Evolutionary conservation across 2,113 vertebrate species (phyloP).

Genomic region (Tachysurus vachellii): DNA sequence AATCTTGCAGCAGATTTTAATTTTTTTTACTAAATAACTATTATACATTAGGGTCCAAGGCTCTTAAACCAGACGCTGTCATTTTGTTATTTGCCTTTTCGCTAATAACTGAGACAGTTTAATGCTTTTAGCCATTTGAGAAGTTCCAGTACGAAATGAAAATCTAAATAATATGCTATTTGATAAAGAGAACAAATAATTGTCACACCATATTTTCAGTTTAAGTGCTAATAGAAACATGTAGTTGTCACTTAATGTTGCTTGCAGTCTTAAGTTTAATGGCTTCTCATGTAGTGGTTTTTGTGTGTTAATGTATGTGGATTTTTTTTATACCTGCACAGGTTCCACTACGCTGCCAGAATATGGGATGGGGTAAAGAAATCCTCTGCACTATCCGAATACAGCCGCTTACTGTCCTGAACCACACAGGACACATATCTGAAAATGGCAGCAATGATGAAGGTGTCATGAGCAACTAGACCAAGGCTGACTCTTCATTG

Average conservation of each 20-base stretch:
- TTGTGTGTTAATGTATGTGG: not conserved
- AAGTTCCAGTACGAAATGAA: not conserved
- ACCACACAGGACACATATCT: not conserved
- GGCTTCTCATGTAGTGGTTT: not conserved
- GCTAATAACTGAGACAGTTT: not conserved
- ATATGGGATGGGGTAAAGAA: slow-evolving; percentile 94
- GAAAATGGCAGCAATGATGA: not conserved
- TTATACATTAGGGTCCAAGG: not conserved
- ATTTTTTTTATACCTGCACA: slow-evolving; percentile 52
- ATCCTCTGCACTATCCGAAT: slow-evolving; percentile 86
- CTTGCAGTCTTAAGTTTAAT: not conserved
- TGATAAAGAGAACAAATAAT: not conserved
- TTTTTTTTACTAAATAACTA: not conserved
- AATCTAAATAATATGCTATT: not conserved
- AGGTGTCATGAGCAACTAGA: not conserved
- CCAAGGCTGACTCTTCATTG: not conserved
- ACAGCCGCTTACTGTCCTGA: slow-evolving; percentile 84
- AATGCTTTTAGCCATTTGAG: not conserved
- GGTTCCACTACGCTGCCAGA: slow-evolving; percentile 90
- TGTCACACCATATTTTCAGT: not conserved
- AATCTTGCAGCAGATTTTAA: not conserved
- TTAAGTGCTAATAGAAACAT: not conserved
- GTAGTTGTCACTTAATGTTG: not conserved
- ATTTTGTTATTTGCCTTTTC: not conserved
- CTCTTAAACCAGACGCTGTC: not conserved